phyloP scores from a whole-genome alignment of 2,797 vertebrate species.

The Chiroxiphia lanceolata region DNA sequence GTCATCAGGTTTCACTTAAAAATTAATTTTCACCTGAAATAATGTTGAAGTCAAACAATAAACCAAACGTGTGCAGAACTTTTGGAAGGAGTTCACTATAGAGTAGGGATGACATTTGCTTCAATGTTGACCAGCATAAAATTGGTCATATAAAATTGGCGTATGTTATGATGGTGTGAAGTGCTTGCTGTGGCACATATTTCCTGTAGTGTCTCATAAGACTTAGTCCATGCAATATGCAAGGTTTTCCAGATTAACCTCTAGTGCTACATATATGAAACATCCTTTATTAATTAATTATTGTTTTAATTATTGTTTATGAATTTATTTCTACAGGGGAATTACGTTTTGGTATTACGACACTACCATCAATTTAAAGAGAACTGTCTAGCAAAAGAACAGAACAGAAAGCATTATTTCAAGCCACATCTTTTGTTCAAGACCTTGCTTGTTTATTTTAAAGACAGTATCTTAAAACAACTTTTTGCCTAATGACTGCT shows the following conservation, averaged over 20 bases:
- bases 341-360: neutral
- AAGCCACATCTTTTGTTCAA: neutral
- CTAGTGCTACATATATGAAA: neutral
- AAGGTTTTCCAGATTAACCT: conserved; percentile 16
- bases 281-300: neutral
- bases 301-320: conserved; percentile 28
- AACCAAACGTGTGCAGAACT: neutral
- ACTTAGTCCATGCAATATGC: neutral
- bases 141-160: neutral
- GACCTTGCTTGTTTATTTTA: conserved; percentile 9
- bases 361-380: neutral
- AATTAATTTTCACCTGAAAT: neutral
- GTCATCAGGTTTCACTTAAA: neutral
- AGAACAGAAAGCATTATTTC: neutral
- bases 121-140: neutral
- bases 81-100: neutral
- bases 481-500: neutral
- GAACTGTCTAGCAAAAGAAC: neutral
- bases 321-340: neutral
- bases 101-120: neutral
- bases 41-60: neutral
- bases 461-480: neutral
- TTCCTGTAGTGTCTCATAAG: neutral
- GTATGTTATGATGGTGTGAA: neutral
- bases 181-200: neutral